These are phyloP conservation scores for Drosophila hydei DNA, from an alignment of 1,140 invertebrate genomes.

Conservation along the genomic window DNA sequence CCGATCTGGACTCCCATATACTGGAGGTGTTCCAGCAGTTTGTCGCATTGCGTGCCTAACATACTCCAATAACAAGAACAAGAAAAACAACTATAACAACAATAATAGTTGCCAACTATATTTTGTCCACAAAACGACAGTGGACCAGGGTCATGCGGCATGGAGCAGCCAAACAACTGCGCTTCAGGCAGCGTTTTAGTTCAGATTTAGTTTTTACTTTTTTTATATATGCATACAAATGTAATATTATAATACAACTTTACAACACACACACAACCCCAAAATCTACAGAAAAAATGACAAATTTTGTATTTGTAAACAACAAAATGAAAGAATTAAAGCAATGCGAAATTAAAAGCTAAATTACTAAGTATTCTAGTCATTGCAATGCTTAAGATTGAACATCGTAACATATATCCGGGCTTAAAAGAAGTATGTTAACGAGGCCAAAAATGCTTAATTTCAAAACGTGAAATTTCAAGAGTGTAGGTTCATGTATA, in stretches of 20 bases:
- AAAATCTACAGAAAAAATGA: conserved; percentile 11
- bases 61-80: not conserved
- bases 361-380: not conserved
- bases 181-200: conserved; percentile 8
- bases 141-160: not conserved
- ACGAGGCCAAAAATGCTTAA: no score
- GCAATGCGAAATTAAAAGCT: conserved; percentile 6
- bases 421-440: no score
- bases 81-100: conserved; percentile 1
- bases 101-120: not conserved
- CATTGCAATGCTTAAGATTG: no score
- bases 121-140: not conserved
- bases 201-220: conserved; percentile 31
- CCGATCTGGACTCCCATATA: conserved; percentile 98
- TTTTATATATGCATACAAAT: conserved; percentile 17
- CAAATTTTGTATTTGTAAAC: conserved; percentile 31
- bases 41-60: conserved; percentile 86
- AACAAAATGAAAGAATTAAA: conserved; percentile 21
- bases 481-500: no score
- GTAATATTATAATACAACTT: conserved; percentile 11
- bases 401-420: no score
- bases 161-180: not conserved
- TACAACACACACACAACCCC: conserved; percentile 2
- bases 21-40: conserved; percentile 99
- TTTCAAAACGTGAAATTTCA: no score